Percentiles rank a stretch among this genome's conserved stretches.
phyloP scores from a whole-genome alignment of 30 jellyfish, hydroid and myxozoan genomes.

The Hydractinia echinata region DNA sequence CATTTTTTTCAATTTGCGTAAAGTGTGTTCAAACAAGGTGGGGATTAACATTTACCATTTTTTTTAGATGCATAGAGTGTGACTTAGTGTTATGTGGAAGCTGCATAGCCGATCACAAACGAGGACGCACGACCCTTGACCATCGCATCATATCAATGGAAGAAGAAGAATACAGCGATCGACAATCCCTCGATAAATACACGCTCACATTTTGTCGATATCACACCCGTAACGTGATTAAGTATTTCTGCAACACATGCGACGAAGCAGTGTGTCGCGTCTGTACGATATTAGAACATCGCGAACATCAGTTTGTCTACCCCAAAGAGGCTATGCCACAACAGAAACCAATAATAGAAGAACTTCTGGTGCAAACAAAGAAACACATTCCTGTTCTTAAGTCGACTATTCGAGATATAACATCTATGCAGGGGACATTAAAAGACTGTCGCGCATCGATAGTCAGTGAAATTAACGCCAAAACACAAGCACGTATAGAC shows the following conservation, averaged over 20 bases:
- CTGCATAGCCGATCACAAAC: constrained; percentile 90
- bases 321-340: constrained; percentile 95
- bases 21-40: too few relatives aligned
- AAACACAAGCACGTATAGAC: constrained; percentile 83
- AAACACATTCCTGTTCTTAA: constrained; percentile 60
- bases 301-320: constrained; percentile 95
- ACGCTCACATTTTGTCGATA: constrained; percentile 87
- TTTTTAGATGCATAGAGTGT: constrained; percentile 73
- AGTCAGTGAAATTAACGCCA: constrained; percentile 69
- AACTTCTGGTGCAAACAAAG: constrained; percentile 64
- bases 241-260: constrained; percentile 93
- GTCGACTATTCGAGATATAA: constrained; percentile 58
- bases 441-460: constrained; percentile 68
- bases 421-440: constrained; percentile 61
- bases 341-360: constrained; percentile 80
- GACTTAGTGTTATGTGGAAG: constrained; percentile 76
- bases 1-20: too few relatives aligned
- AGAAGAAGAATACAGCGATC: constrained; percentile 61
- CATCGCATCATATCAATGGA: constrained; percentile 65
- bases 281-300: constrained; percentile 90
- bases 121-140: constrained; percentile 79
- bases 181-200: constrained; percentile 75
- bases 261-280: constrained; percentile 97
- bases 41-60: not conserved
- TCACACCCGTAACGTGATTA: constrained; percentile 90